A percentile compares a stretch with the other conserved stretches of the same genome.
These are phyloP conservation scores for Papilio gigon DNA, from an alignment of 2,888 invertebrate species.

Conservation along the genomic window DNA sequence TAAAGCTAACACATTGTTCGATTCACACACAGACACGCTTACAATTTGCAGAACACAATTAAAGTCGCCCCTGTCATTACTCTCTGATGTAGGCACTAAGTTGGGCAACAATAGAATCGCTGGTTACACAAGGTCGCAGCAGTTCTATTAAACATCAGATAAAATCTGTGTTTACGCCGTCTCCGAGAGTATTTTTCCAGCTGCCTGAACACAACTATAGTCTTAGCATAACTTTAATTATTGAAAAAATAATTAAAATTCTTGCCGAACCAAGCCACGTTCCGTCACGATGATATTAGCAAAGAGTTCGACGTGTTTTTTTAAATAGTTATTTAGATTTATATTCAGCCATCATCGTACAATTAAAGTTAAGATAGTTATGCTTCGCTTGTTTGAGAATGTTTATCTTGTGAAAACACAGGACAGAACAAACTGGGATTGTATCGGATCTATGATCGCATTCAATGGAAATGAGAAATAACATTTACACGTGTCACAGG, in stretches of 20 bases:
- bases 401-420: background rate
- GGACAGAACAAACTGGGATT: background rate
- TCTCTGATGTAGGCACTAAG: slow-evolving; percentile 24
- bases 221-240: slow-evolving; percentile 4
- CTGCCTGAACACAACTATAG: slow-evolving; percentile 20
- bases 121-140: slow-evolving; percentile 19
- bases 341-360: background rate
- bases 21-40: background rate
- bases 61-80: slow-evolving; percentile 22
- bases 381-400: background rate
- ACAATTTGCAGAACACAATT: slow-evolving; percentile 36
- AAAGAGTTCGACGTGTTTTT: background rate
- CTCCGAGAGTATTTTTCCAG: slow-evolving; percentile 32
- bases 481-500: too few species aligned
- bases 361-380: background rate
- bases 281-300: background rate
- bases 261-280: background rate
- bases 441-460: too few species aligned
- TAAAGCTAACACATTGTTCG: background rate
- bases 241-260: slow-evolving; percentile 3
- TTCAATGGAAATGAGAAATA: too few species aligned
- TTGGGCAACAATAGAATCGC: slow-evolving; percentile 37
- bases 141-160: slow-evolving; percentile 27
- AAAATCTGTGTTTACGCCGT: slow-evolving; percentile 26
- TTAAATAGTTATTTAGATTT: background rate